A percentile compares a stretch with the other conserved stretches of the same genome.
phyloP scores from a whole-genome alignment of 2,797 vertebrate genomes.

The Furcifer pardalis region DNA sequence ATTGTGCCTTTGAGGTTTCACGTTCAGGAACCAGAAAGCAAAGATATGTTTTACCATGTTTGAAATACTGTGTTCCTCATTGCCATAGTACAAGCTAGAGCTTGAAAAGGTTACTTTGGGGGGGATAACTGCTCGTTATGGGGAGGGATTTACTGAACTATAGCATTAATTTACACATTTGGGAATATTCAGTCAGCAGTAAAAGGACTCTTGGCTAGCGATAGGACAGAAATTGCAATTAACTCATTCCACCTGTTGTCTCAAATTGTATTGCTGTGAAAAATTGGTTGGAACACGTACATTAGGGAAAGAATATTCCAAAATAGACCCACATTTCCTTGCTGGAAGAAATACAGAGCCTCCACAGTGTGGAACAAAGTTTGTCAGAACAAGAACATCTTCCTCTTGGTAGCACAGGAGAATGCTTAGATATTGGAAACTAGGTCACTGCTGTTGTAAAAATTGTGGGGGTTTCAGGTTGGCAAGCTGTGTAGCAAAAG shows the following conservation, averaged over 20 bases:
- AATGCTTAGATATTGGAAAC: too few relatives aligned
- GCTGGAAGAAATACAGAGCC: not conserved
- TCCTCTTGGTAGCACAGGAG: too few relatives aligned
- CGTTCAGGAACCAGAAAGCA: not conserved
- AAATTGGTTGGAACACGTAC: not conserved
- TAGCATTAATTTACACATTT: not conserved
- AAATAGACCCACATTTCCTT: not conserved
- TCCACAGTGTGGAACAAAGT: not conserved
- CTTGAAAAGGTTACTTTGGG: too few relatives aligned
- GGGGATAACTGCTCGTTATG: too few relatives aligned
- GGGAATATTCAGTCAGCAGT: not conserved
- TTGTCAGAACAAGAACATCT: not conserved
- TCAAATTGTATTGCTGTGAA: too few relatives aligned
- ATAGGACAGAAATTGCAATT: not conserved
- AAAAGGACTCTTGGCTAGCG: not conserved
- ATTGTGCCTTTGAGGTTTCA: not conserved
- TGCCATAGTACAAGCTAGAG: not conserved
- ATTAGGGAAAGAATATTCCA: not conserved
- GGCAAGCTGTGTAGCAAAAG: not conserved
- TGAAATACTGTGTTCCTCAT: not conserved
- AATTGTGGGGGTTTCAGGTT: not conserved
- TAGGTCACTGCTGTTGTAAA: not conserved
- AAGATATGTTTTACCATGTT: not conserved
- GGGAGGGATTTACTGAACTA: too few relatives aligned
- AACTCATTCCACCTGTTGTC: too few relatives aligned